Conservation (phyloP, 2,797 vertebrate species). For the Delichon dasypus region DNA sequence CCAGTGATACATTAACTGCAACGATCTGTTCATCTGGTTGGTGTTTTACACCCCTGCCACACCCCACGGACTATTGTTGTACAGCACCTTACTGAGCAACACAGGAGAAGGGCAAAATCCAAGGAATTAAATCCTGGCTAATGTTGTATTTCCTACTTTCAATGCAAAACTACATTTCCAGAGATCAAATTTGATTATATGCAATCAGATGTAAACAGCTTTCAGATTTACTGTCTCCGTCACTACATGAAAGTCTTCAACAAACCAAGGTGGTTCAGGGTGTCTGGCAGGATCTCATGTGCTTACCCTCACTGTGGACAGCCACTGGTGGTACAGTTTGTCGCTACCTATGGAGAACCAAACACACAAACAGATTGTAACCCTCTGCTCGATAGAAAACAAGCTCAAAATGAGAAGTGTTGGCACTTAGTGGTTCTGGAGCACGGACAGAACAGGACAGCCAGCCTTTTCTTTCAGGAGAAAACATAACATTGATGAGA, state of each 20-base stretch:
- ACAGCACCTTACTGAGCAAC: background rate
- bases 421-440: background rate
- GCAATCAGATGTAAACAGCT: background rate
- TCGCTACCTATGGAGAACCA: constrained; percentile 84
- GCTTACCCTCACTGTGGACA: constrained; percentile 95
- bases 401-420: background rate
- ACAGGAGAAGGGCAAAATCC: background rate
- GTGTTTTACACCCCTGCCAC: background rate
- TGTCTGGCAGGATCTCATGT: background rate
- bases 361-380: background rate
- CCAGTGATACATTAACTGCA: background rate
- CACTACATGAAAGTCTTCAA: background rate
- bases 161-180: background rate
- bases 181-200: background rate
- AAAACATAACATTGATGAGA: background rate
- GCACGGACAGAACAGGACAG: background rate
- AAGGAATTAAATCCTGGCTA: background rate
- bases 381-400: background rate
- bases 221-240: background rate
- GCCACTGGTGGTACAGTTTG: constrained; percentile 96
- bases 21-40: background rate
- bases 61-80: background rate
- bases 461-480: background rate
- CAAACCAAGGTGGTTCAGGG: background rate
- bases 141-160: background rate